Evolutionary conservation across 1,140 invertebrate genomes (phyloP).

Genomic region (Forficula auricularia): DNA sequence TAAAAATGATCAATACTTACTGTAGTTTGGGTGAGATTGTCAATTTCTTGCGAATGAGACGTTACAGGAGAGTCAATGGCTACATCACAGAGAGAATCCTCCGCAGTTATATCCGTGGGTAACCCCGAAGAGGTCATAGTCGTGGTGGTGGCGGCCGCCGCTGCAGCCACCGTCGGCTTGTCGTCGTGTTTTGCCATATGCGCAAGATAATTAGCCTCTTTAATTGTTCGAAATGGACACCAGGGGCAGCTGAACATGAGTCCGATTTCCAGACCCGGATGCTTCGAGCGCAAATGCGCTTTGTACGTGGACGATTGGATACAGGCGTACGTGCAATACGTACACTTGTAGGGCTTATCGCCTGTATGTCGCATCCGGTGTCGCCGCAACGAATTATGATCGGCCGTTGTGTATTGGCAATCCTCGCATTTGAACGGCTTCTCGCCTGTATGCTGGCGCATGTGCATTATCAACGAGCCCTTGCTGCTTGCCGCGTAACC

Average conservation of each 20-base stretch:
- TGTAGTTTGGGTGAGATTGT: no score
- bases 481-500: constrained; percentile 43
- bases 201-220: constrained; percentile 30
- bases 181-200: constrained; percentile 22
- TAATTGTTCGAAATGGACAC: constrained; percentile 34
- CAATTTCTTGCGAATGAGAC: no score
- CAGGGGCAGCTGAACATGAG: constrained; percentile 31
- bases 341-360: constrained; percentile 50
- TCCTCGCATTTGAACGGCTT: constrained; percentile 64
- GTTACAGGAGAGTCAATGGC: no score
- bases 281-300: constrained; percentile 35
- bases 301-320: constrained; percentile 51
- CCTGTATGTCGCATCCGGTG: constrained; percentile 62
- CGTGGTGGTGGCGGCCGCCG: no score
- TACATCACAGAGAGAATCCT: no score
- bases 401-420: constrained; percentile 56
- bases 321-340: constrained; percentile 45
- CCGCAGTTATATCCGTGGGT: no score
- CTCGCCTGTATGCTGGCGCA: constrained; percentile 54
- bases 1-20: no score
- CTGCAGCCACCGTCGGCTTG: no score
- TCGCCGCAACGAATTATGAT: constrained; percentile 64
- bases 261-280: constrained; percentile 30
- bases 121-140: no score
- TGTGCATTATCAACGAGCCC: constrained; percentile 47